Evolutionary conservation across 2,797 vertebrate genomes (phyloP).

Genomic region (Sparidentex hasta): DNA sequence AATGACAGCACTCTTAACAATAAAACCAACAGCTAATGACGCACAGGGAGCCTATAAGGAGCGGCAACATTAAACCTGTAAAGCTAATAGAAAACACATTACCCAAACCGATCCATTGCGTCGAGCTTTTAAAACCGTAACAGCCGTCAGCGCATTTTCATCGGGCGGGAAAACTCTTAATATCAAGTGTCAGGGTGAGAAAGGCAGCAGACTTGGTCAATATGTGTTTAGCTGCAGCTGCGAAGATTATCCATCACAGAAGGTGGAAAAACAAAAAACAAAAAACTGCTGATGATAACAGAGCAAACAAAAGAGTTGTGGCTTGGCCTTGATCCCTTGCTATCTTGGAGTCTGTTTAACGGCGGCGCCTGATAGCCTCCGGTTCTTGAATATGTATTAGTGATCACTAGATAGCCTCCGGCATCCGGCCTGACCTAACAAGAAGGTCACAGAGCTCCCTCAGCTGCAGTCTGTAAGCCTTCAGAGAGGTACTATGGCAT

Average conservation of each 20-base stretch:
- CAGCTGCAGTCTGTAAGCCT: slow-evolving; percentile 35
- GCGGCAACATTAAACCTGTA: slow-evolving; percentile 39
- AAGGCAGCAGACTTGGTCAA: slow-evolving; percentile 67
- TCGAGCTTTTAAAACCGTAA: slow-evolving; percentile 39
- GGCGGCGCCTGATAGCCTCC: slow-evolving; percentile 32
- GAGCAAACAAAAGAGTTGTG: slow-evolving; percentile 29
- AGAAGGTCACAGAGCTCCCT: slow-evolving; percentile 72
- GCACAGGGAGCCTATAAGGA: slow-evolving; percentile 44
- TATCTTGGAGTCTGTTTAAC: slow-evolving; percentile 34
- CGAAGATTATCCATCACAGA: slow-evolving; percentile 41
- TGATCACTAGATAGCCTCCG: slow-evolving; percentile 66
- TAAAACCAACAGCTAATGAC: slow-evolving; percentile 56
- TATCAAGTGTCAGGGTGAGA: slow-evolving; percentile 56
- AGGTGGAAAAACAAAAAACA: neutral
- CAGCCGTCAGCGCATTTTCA: slow-evolving; percentile 19
- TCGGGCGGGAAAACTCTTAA: neutral
- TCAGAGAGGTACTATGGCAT: slow-evolving; percentile 37
- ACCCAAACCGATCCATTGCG: slow-evolving; percentile 20
- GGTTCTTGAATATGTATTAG: slow-evolving; percentile 72
- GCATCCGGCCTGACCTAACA: slow-evolving; percentile 69
- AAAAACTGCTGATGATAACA: slow-evolving; percentile 39
- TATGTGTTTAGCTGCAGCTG: slow-evolving; percentile 65
- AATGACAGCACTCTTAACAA: slow-evolving; percentile 56
- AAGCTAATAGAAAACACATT: slow-evolving; percentile 60
- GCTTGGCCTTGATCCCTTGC: slow-evolving; percentile 45